A percentile compares a stretch with the other conserved stretches of the same genome.
Evolutionary conservation across 2,797 vertebrate genomes (phyloP).

Genomic region (Rhynchotus rufescens): DNA sequence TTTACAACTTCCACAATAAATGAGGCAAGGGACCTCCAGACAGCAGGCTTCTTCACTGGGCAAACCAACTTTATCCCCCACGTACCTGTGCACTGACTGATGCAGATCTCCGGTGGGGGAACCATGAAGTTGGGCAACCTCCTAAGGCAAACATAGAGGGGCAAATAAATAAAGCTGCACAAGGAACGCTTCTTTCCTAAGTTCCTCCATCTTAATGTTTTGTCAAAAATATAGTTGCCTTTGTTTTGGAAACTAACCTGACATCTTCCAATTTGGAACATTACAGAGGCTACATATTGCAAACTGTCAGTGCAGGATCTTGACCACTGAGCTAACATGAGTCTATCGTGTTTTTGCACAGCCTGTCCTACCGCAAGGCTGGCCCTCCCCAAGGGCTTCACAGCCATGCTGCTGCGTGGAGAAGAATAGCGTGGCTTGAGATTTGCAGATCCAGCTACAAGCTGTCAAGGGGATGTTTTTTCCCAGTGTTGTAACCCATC

Average conservation of each 20-base stretch:
- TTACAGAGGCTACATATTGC: fast-evolving
- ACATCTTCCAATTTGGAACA: not conserved
- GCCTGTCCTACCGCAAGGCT: not conserved
- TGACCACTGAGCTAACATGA: not conserved
- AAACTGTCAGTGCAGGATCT: not conserved
- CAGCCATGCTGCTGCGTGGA: not conserved
- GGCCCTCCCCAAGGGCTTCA: not conserved
- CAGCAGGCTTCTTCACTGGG: not conserved
- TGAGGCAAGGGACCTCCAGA: not conserved
- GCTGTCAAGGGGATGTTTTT: not conserved
- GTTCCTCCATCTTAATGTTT: not conserved
- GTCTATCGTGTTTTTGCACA: not conserved
- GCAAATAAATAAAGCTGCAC: not conserved
- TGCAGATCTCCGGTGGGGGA: not conserved
- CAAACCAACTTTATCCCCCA: not conserved
- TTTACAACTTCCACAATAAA: not conserved
- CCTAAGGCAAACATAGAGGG: not conserved
- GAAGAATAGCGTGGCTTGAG: not conserved
- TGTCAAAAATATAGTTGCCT: not conserved
- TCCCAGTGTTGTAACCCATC: not conserved
- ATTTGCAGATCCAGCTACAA: fast-evolving
- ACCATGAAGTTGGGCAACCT: not conserved
- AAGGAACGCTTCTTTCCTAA: not conserved
- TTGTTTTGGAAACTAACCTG: not conserved
- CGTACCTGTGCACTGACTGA: not conserved